Evolutionary conservation across 2,113 vertebrate species (phyloP).

Genomic region (Pteropus alecto): DNA sequence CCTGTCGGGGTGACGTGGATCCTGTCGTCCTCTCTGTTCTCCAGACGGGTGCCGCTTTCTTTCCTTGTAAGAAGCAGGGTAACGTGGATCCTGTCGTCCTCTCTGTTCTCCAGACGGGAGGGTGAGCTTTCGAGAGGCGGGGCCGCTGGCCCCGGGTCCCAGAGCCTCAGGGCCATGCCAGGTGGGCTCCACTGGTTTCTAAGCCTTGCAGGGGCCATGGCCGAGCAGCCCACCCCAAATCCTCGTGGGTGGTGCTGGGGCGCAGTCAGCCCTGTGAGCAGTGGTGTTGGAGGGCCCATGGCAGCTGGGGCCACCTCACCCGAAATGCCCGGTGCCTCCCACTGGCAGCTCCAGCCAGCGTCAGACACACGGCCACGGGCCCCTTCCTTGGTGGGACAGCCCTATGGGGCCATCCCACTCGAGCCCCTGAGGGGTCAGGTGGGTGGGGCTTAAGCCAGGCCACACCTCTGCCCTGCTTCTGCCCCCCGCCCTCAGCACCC

Average conservation of each 20-base stretch:
- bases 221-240: neutral
- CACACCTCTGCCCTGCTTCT: too few species aligned
- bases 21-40: neutral
- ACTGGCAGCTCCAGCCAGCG: accelerated
- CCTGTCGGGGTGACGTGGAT: too few species aligned
- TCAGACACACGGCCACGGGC: too few species aligned
- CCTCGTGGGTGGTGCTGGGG: too few species aligned
- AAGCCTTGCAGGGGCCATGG: neutral
- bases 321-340: too few species aligned
- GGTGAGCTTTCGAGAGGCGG: neutral
- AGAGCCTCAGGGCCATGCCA: neutral
- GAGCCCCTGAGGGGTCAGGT: neutral
- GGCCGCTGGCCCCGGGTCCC: neutral
- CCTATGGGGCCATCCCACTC: accelerated
- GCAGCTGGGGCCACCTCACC: too few species aligned
- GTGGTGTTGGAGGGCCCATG: too few species aligned
- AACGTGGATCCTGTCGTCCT: neutral
- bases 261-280: too few species aligned
- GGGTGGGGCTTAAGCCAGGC: neutral
- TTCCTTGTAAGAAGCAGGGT: neutral
- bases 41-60: too few species aligned
- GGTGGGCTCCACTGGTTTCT: too few species aligned
- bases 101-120: neutral
- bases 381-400: neutral
- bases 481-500: neutral